Conservation (phyloP, 1,140 invertebrate species). For the Anastrepha ludens region DNA sequence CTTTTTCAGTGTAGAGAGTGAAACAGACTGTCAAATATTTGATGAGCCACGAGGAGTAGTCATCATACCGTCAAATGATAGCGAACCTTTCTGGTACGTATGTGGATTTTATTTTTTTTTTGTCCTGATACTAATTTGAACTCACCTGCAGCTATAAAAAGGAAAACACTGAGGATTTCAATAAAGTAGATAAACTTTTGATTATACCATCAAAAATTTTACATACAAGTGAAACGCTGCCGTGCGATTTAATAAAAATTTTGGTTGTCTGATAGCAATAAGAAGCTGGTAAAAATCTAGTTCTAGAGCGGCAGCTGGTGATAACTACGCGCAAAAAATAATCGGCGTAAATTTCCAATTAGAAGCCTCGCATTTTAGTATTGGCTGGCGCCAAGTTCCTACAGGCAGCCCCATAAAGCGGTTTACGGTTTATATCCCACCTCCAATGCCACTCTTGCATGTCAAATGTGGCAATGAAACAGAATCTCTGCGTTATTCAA, state of each 20-base stretch:
- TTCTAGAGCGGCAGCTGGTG: neutral
- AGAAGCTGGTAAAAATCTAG: neutral
- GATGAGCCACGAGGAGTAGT: neutral
- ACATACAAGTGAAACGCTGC: neutral
- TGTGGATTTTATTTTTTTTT: neutral
- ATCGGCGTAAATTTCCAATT: too few species aligned
- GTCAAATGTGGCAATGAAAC: too few species aligned
- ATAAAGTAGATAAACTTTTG: neutral
- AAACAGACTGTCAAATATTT: too few species aligned
- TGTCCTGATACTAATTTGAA: neutral
- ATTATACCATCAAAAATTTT: constrained; percentile 14
- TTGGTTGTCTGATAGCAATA: neutral
- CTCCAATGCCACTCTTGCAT: too few species aligned
- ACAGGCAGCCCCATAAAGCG: too few species aligned
- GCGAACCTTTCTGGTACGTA: neutral
- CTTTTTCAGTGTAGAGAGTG: too few species aligned
- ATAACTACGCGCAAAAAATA: too few species aligned
- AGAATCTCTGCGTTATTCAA: too few species aligned
- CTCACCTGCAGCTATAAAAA: neutral
- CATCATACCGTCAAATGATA: neutral
- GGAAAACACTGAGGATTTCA: neutral
- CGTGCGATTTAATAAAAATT: neutral
- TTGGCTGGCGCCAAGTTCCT: too few species aligned
- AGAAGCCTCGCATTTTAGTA: too few species aligned
- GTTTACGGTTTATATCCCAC: too few species aligned